Evolutionary conservation across 2,113 vertebrate genomes (phyloP), one percentile per base, ranked within the genome.

Genomic region (Redunca redunca): DNA sequence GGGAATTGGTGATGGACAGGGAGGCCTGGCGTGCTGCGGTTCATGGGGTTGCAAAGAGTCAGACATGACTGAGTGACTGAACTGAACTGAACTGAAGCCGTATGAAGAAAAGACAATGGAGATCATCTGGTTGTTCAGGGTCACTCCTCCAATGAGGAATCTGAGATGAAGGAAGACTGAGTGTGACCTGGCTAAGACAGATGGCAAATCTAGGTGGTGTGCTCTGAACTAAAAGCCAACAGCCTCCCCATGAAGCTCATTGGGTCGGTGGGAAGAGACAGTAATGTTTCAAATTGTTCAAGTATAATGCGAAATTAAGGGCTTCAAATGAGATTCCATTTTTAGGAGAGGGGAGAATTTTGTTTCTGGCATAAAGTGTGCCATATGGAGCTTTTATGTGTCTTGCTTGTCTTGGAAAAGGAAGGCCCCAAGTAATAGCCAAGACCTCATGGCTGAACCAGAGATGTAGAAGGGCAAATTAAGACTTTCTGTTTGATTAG

Each of bases 401-500:
- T 91, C 67, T 64, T 95, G 74, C 88, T 92, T 96, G 46, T 93
- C 67, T 92, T 88, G 58, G 86, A 97, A 90, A 67, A 97, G 21
- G 52, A 82, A 30, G 62, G 17, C 28, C 40, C 28, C 94, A 64
- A 85, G 83, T 81, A 53, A 67, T 21, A 93, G 55, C 86, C 58
- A 46, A 78, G 88, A 80, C 58, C 60, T 92, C 52, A 6, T 10
- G 28, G 26, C 88, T 55, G 62, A 86, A 91, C 48, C 86, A n/a
- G 30, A 92, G 67, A 92, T 43, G 8, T 21, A 48, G 80, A 95
- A 84, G n/a, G 86, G 33, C 40, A 46, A 36, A 94, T 84, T 36
- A 84, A 97, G 94, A 33, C 78, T 95, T 94, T 89, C 58, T 97
- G 94, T 96, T 94, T 96, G 82, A 97, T 97, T 96, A 92, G 77